A percentile compares a stretch with the other conserved stretches of the same genome.
phyloP scores from a whole-genome alignment of 1,140 invertebrate species.

The Reticulitermes speratus region DNA sequence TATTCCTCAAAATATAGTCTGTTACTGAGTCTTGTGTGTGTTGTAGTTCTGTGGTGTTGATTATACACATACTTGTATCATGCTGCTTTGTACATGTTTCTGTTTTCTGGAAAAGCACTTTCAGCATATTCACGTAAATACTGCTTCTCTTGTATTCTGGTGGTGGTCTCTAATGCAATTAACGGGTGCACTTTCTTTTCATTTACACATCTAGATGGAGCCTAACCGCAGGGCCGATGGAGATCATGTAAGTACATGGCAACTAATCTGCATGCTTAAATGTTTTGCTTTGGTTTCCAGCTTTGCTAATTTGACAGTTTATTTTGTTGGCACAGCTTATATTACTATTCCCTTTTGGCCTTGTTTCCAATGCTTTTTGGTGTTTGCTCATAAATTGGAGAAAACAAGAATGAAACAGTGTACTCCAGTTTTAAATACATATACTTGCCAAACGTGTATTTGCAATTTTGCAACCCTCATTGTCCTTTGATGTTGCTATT shows the following conservation, averaged over 20 bases:
- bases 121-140: background rate
- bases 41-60: background rate
- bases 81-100: background rate
- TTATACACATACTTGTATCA: background rate
- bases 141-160: constrained; percentile 29
- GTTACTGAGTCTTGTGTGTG: background rate
- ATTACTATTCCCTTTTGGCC: background rate
- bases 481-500: too few species aligned
- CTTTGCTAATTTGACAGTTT: background rate
- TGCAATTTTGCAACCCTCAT: too few species aligned
- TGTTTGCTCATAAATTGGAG: too few species aligned
- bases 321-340: background rate
- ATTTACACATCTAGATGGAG: constrained; percentile 62
- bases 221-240: constrained; percentile 68
- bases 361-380: background rate
- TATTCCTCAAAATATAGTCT: too few species aligned
- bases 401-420: too few species aligned
- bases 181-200: constrained; percentile 37
- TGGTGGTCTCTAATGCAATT: constrained; percentile 34
- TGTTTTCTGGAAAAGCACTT: background rate
- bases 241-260: constrained; percentile 66
- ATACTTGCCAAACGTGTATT: too few species aligned
- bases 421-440: too few species aligned
- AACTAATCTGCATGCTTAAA: background rate
- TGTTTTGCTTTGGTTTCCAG: background rate